Evolutionary conservation across 2,113 vertebrate species (phyloP), one percentile per base, ranked within the genome.

Genomic region (Chlorodrepanis virens): DNA sequence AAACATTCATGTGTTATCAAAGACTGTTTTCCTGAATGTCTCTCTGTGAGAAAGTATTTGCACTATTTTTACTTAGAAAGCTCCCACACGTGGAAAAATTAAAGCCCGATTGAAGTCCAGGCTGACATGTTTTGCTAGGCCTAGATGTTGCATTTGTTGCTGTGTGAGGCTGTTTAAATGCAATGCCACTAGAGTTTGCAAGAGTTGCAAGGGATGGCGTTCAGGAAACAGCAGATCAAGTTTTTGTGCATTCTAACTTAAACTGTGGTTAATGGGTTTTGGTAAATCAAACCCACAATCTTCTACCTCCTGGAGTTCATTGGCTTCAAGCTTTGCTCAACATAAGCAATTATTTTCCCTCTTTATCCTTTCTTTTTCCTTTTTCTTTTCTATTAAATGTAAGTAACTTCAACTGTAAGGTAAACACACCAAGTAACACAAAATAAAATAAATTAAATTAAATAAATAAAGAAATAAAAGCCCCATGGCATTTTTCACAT

Each of bases 401-500:
- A 84, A 59, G 27, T 49, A 53, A n/a, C 5, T 50, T 72, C 35
- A 54, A 25, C 17, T 77, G 16, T 77, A 29, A 3, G 11, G 23
- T 39, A 42, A 47, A 70, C 25, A 6, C 16, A 52, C 65, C 35
- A 69, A 50, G 12, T 56, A 37, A 56, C 15, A 29, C 1, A 39
- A 47, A 78, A 72, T 3, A 17, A 45, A 64, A 23, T 3, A 50
- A 44, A 24, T 12, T 3, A 52, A 52, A 52, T 20, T 7, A 53
- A 53, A 19, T 2, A 14, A 33, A n/a, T 28, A 31, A 56, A 23
- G 5, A 29, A 39, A 75, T 40, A 31, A 52, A 20, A 14, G 1
- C 8, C 13, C 7, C 0, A 0, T 65, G 31, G 3, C 10, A 33
- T 50, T 83, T 79, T 87, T 54, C 27, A 13, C 11, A 9, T 39